Evolutionary conservation across 2,888 invertebrate species (phyloP).

Genomic region (Deroplatys truncata): DNA sequence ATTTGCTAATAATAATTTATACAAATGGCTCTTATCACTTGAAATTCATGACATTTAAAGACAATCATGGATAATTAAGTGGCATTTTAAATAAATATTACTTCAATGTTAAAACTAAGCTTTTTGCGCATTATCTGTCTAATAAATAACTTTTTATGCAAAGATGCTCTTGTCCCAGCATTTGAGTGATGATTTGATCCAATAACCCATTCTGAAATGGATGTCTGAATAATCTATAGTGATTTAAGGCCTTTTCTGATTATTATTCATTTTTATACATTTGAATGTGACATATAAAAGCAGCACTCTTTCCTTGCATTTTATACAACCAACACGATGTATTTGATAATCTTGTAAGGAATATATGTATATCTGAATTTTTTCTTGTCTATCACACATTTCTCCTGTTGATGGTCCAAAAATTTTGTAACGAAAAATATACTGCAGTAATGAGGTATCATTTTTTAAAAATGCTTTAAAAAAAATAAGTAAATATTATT

Average conservation of each 20-base stretch:
- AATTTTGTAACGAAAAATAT: not conserved
- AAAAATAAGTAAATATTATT: constrained; percentile 1
- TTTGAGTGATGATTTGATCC: not conserved
- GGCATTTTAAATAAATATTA: no score
- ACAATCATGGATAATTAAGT: no score
- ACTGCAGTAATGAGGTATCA: not conserved
- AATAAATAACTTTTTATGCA: not conserved
- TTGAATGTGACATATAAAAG: not conserved
- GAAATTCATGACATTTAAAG: no score
- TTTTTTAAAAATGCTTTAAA: not conserved
- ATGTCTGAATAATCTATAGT: not conserved
- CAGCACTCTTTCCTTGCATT: not conserved
- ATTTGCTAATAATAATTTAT: no score
- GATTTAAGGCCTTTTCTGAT: not conserved
- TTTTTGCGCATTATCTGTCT: not conserved
- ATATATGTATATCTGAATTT: not conserved
- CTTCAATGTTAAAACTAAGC: not conserved
- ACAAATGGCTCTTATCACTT: no score
- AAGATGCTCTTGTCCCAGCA: not conserved
- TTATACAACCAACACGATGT: not conserved
- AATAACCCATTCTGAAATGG: not conserved
- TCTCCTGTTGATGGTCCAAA: not conserved
- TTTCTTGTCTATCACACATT: not conserved
- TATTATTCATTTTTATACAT: not conserved
- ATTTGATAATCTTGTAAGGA: not conserved